Base-by-base conservation (phyloP, 2,888 invertebrate species). In the Hyles lineata region DNA sequence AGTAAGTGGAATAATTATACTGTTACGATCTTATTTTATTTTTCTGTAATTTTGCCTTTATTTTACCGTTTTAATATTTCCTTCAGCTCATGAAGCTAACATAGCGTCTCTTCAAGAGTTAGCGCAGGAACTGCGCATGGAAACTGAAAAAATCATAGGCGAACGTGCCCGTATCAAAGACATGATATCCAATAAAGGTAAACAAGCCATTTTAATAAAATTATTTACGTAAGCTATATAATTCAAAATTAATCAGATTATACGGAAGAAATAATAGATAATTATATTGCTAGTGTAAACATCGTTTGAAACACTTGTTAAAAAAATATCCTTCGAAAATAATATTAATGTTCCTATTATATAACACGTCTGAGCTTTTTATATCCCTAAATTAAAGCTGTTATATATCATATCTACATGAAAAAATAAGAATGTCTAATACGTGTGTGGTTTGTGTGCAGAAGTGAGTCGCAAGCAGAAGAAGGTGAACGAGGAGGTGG, bases 111-210 rank as follows among this genome's bases (percentile, higher is more conserved):
- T 94, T 35, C 94, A 94, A 87, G 93, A 94, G 76, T 76, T 94
- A 70, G 93, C 94, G 0, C 93, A 94, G 78, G 94, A 94, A 75
- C 79, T 94, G 60, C 89, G 93, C 0, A 88, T 92, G 89, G 94
- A 94, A 78, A 93, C 93, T 0, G 94, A 94, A 74, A 94, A 93
- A 77, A 92, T 94, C 32, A 92, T 93, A 86, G 90, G 91, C 0
- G 94, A 94, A 80, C 89, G 94, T 2, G 91, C 92, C 0, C 89
- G 93, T 1, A 91, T 94, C 74, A 92, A 92, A 75, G 93, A 92
- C 72, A 85, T 91, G 80, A 86, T 92, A 55, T 89, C 92, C 15
- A 94, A 92, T 77, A 94, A 94, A 84, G 94, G 94, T 93, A 77
- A 80, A 75, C 17, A 23, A 55, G 6, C 5, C 17, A 55, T 55